Evolutionary conservation across 2,113 vertebrate species (phyloP).

Genomic region (Solenodon paradoxus): DNA sequence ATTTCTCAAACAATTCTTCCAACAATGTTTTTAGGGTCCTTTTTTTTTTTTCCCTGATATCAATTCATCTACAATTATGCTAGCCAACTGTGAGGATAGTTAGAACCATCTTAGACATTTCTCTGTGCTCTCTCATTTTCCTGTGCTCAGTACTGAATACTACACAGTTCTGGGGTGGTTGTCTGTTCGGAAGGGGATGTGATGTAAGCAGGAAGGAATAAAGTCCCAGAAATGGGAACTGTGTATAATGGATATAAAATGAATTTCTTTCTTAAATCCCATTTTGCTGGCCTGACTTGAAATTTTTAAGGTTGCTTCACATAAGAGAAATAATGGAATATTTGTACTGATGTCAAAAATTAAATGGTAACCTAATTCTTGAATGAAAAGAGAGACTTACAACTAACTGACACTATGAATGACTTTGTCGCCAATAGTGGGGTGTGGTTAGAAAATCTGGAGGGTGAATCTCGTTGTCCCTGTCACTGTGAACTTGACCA

Average conservation of each 20-base stretch:
- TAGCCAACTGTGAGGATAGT: background rate
- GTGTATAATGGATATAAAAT: background rate
- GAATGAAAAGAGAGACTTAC: background rate
- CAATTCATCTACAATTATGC: background rate
- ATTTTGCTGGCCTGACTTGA: background rate
- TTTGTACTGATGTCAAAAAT: background rate
- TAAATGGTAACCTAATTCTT: background rate
- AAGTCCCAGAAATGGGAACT: background rate
- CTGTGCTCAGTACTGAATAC: background rate
- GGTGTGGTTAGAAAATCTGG: background rate
- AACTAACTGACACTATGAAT: background rate
- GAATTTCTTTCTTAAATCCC: background rate
- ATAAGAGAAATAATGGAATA: background rate
- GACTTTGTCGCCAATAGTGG: background rate
- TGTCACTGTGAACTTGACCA: background rate
- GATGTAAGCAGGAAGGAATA: background rate
- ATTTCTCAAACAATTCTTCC: background rate
- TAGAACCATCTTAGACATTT: background rate
- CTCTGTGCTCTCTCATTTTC: background rate
- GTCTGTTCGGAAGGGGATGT: background rate
- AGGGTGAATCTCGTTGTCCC: background rate
- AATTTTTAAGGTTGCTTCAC: background rate
- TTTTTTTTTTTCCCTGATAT: background rate
- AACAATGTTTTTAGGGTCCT: background rate
- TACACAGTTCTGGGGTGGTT: background rate